Evolutionary conservation across 2,888 invertebrate genomes (phyloP).

Genomic region (Dinocampus coccinellae): DNA sequence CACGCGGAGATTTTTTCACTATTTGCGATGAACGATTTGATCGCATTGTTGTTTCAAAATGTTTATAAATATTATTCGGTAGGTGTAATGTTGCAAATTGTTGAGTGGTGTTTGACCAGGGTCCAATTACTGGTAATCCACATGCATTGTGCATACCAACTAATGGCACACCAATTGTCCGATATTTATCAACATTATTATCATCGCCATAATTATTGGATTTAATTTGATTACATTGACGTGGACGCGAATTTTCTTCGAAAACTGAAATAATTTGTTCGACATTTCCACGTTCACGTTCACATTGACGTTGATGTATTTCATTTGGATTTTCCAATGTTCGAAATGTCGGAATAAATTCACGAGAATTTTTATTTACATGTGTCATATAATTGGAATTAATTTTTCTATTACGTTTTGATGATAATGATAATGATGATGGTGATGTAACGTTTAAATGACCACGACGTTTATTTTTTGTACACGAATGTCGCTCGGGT

Average conservation of each 20-base stretch:
- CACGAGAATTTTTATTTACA: constrained; percentile 19
- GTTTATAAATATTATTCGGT: constrained; percentile 21
- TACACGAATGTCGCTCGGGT: constrained; percentile 33
- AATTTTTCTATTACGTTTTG: background rate
- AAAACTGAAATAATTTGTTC: constrained; percentile 62
- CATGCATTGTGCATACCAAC: constrained; percentile 65
- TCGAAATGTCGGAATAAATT: constrained; percentile 10
- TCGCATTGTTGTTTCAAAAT: background rate
- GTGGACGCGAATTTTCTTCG: constrained; percentile 54
- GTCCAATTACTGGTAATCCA: constrained; percentile 58
- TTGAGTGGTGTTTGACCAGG: constrained; percentile 45
- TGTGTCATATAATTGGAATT: background rate
- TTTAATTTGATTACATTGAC: background rate
- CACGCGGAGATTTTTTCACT: too few relatives aligned
- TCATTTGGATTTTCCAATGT: constrained; percentile 18
- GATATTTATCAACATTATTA: constrained; percentile 40
- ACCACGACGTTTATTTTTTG: constrained; percentile 1
- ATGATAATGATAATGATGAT: too few relatives aligned
- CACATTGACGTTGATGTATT: background rate
- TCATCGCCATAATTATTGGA: background rate
- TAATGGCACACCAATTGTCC: constrained; percentile 61
- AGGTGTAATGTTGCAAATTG: constrained; percentile 30
- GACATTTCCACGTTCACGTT: constrained; percentile 52
- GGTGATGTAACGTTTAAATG: background rate
- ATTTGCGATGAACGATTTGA: background rate